Evolutionary conservation across 2,888 invertebrate genomes (phyloP).

Genomic region (Archips xylosteana): DNA sequence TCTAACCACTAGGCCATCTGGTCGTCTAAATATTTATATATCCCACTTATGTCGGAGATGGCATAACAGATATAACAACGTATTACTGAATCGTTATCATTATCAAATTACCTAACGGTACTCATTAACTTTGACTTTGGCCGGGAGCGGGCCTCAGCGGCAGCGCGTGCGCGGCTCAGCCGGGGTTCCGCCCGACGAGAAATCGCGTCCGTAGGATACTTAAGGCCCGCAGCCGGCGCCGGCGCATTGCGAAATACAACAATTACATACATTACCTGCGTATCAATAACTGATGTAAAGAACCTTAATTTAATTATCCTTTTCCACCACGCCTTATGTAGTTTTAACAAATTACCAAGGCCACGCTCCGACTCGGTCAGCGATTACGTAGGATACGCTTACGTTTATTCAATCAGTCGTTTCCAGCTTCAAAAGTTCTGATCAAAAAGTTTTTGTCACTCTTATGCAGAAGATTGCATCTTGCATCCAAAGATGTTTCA

Average conservation of each 20-base stretch:
- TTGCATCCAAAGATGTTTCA: constrained; percentile 34
- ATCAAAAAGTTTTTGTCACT: not conserved
- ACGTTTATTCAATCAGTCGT: not conserved
- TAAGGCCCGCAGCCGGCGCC: constrained; percentile 29
- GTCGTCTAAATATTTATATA: no score
- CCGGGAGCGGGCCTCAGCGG: constrained; percentile 15
- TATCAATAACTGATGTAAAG: constrained; percentile 28
- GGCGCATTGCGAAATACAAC: constrained; percentile 36
- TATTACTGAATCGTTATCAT: not conserved
- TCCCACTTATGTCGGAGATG: no score
- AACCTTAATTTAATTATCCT: constrained; percentile 36
- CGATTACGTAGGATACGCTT: not conserved
- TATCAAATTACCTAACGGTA: not conserved
- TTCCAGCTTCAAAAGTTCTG: not conserved
- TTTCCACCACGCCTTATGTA: constrained; percentile 33
- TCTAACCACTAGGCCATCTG: no score
- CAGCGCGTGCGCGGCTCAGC: constrained; percentile 8
- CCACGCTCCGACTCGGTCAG: not conserved
- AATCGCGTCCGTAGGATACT: constrained; percentile 38
- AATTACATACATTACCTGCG: constrained; percentile 33
- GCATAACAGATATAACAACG: constrained; percentile 17
- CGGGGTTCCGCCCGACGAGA: constrained; percentile 37
- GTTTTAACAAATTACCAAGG: constrained; percentile 28
- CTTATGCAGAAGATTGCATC: constrained; percentile 7
- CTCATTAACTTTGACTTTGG: constrained; percentile 31